A percentile compares a stretch with the other conserved stretches of the same genome.
phyloP scores from a whole-genome alignment of 1,140 invertebrate species.

The Heliconius congener region DNA sequence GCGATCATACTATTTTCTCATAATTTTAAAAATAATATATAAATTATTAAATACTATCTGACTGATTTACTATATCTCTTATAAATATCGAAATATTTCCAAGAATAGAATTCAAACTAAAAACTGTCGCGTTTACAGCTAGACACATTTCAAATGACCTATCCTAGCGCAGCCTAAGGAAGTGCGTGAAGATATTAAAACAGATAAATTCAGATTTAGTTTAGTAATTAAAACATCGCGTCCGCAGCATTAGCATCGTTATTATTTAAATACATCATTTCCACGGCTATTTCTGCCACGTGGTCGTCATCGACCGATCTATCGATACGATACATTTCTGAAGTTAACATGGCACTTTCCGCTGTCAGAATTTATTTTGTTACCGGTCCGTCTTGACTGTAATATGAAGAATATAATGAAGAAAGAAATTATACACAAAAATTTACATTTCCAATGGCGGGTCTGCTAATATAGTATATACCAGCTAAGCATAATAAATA shows the following conservation, averaged over 20 bases:
- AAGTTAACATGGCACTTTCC: slow-evolving; percentile 5
- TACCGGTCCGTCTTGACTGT: background rate
- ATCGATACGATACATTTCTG: background rate
- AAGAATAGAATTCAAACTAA: background rate
- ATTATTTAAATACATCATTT: slow-evolving; percentile 44
- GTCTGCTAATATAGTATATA: too few species aligned
- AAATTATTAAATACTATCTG: too few species aligned
- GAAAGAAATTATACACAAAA: too few species aligned
- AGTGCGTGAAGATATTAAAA: slow-evolving; percentile 1
- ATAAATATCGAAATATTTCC: background rate
- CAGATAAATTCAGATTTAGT: background rate
- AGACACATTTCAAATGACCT: background rate
- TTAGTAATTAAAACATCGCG: slow-evolving; percentile 35
- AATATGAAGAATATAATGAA: background rate
- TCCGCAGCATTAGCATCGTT: slow-evolving; percentile 18
- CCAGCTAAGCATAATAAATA: too few species aligned
- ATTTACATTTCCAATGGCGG: too few species aligned
- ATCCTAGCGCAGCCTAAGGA: background rate
- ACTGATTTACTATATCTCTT: too few species aligned
- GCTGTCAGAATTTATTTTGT: background rate
- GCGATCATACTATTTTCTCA: too few species aligned
- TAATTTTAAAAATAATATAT: too few species aligned
- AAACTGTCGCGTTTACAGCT: background rate
- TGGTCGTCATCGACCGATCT: slow-evolving; percentile 20
- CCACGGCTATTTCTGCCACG: slow-evolving; percentile 40